Percentiles rank a stretch among this genome's conserved stretches.
Evolutionary conservation across 2,888 invertebrate genomes (phyloP).

Genomic region (Hemistola chrysoprasaria): DNA sequence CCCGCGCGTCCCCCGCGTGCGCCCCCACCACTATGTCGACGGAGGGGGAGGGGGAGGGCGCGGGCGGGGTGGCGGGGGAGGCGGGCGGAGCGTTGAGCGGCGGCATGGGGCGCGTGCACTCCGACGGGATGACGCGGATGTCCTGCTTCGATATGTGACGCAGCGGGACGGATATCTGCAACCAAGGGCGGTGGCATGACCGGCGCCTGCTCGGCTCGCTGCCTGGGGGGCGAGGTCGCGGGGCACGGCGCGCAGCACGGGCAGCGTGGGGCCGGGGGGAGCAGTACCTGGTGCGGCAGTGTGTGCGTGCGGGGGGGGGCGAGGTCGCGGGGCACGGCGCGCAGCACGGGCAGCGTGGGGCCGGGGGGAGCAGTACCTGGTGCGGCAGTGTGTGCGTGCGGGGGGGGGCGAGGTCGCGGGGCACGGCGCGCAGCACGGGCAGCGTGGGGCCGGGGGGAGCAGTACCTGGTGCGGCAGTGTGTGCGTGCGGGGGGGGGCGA

Average conservation of each 20-base stretch:
- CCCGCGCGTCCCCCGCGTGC: slow-evolving; percentile 27
- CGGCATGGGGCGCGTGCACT: slow-evolving; percentile 51
- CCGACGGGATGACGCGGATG: slow-evolving; percentile 53
- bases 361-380: too few relatives aligned
- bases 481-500: slow-evolving; percentile 24
- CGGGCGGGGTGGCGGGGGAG: slow-evolving; percentile 13
- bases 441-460: slow-evolving; percentile 22
- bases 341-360: slow-evolving; percentile 37
- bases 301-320: slow-evolving; percentile 17
- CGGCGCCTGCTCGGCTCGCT: too few relatives aligned
- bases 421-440: slow-evolving; percentile 42
- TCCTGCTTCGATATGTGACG: slow-evolving; percentile 68
- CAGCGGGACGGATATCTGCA: slow-evolving; percentile 55
- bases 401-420: slow-evolving; percentile 33
- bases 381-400: too few relatives aligned
- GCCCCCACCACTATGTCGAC: slow-evolving; percentile 30
- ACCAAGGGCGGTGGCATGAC: slow-evolving; percentile 18
- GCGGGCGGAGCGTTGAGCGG: slow-evolving; percentile 43
- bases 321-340: slow-evolving; percentile 40
- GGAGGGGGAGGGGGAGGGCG: slow-evolving; percentile 10
- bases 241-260: slow-evolving; percentile 42
- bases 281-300: too few relatives aligned
- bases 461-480: too few relatives aligned
- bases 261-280: slow-evolving; percentile 25
- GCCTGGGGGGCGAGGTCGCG: slow-evolving; percentile 25